phyloP scores from a whole-genome alignment of 92 coral and sea anemone species.

The Isaurus tuberculatus region DNA sequence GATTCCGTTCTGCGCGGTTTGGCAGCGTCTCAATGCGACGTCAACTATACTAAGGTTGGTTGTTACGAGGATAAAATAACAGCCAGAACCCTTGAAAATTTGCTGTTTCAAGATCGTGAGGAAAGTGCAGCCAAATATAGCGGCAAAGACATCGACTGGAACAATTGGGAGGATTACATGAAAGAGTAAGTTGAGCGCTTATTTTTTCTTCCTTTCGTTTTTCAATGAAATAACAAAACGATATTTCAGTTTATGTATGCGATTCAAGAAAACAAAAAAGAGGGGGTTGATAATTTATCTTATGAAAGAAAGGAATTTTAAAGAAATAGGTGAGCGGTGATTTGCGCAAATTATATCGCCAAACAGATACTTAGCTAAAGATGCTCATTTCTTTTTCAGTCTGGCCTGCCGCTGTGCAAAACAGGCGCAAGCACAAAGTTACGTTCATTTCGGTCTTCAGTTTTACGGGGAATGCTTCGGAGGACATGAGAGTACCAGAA shows the following conservation, averaged over 20 bases:
- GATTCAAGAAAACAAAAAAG: too few species aligned
- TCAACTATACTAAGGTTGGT: constrained; percentile 7
- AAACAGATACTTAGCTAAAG: too few species aligned
- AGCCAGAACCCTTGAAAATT: not conserved
- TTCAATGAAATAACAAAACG: too few species aligned
- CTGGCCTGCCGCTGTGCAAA: constrained; percentile 42
- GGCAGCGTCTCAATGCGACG: not conserved
- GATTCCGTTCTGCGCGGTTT: constrained; percentile 1
- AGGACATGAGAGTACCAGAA: not conserved
- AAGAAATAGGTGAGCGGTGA: too few species aligned
- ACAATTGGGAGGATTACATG: constrained; percentile 32
- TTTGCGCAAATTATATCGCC: too few species aligned
- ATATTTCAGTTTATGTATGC: too few species aligned
- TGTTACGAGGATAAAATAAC: constrained; percentile 2
- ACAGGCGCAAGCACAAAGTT: constrained; percentile 1
- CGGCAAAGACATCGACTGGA: constrained; percentile 18
- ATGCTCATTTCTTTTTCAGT: too few species aligned
- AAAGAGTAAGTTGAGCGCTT: not conserved
- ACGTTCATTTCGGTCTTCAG: constrained; percentile 31
- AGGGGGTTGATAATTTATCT: too few species aligned
- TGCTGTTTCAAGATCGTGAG: constrained; percentile 33
- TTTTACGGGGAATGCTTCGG: constrained; percentile 20
- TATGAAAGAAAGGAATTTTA: too few species aligned
- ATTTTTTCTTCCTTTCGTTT: not conserved
- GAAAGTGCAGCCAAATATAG: not conserved